A percentile compares a stretch with the other conserved stretches of the same genome.
Evolutionary conservation across 2,113 vertebrate species (phyloP).

Genomic region (Pristiophorus japonicus): DNA sequence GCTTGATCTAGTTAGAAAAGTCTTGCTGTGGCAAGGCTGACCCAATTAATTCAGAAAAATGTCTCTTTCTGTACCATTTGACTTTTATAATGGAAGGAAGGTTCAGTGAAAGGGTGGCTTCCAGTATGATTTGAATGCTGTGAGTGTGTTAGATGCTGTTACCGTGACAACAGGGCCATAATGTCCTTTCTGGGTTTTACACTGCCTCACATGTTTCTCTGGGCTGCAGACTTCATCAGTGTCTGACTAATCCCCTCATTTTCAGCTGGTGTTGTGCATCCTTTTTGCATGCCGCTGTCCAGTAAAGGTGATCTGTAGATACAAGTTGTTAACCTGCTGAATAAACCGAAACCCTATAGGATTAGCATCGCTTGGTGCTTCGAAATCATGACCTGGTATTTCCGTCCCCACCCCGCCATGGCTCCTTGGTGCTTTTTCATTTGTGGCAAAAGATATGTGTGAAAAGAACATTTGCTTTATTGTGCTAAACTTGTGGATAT

Average conservation of each 20-base stretch:
- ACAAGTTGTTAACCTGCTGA: not conserved
- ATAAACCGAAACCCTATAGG: not conserved
- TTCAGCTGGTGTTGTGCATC: not conserved
- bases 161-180: not conserved
- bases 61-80: not conserved
- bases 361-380: not conserved
- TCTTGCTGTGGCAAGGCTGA: not conserved
- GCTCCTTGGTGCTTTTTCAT: not conserved
- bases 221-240: not conserved
- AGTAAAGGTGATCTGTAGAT: not conserved
- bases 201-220: not conserved
- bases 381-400: not conserved
- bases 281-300: not conserved
- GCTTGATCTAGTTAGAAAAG: not conserved
- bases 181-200: not conserved
- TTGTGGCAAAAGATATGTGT: not conserved
- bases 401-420: not conserved
- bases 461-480: not conserved
- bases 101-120: not conserved
- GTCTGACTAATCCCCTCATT: not conserved
- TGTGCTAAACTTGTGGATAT: not conserved
- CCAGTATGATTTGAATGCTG: not conserved
- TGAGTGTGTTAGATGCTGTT: not conserved
- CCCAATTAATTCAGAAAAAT: constrained; percentile 13
- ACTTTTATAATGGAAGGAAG: not conserved